Conservation (phyloP, 2,888 invertebrate species). For the Hirtodrosophila confusa region DNA sequence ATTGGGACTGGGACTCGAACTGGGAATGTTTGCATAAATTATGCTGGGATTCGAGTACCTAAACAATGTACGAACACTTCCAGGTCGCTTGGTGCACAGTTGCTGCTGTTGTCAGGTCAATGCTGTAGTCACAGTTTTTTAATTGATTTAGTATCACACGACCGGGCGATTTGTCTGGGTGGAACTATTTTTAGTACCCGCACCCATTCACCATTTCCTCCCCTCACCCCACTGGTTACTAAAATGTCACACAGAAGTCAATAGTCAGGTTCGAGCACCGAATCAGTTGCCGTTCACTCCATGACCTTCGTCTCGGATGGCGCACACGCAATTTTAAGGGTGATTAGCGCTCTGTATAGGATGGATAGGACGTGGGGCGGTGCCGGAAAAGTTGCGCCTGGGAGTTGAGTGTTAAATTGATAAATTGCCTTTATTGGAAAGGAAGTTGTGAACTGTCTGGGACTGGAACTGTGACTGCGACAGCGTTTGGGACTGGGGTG, state of each 20-base stretch:
- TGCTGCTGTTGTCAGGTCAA: slow-evolving; percentile 5
- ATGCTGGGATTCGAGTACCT: slow-evolving; percentile 21
- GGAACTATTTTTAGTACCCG: slow-evolving; percentile 25
- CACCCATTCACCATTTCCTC: not conserved
- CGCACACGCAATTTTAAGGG: slow-evolving; percentile 74
- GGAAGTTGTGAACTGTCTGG: slow-evolving; percentile 65
- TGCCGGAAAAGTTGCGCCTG: slow-evolving; percentile 31
- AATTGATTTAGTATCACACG: slow-evolving; percentile 62
- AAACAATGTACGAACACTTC: slow-evolving; percentile 14
- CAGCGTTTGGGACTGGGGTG: slow-evolving; percentile 23
- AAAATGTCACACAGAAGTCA: not conserved
- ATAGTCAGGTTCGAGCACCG: slow-evolving; percentile 14
- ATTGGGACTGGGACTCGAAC: not conserved
- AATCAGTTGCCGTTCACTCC: slow-evolving; percentile 40
- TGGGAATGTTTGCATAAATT: slow-evolving; percentile 52
- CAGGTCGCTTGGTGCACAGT: not conserved
- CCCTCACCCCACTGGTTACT: too few relatives aligned
- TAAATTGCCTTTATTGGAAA: slow-evolving; percentile 76
- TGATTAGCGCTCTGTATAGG: slow-evolving; percentile 63
- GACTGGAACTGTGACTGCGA: slow-evolving; percentile 11
- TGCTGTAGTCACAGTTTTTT: slow-evolving; percentile 41
- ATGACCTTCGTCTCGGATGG: slow-evolving; percentile 66
- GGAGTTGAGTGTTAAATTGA: slow-evolving; percentile 74
- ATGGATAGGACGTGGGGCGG: slow-evolving; percentile 35
- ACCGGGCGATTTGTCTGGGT: slow-evolving; percentile 9